Percentiles rank a stretch among this genome's conserved stretches.
Evolutionary conservation across 2,113 vertebrate species (phyloP).

Genomic region (Tragelaphus scriptus): DNA sequence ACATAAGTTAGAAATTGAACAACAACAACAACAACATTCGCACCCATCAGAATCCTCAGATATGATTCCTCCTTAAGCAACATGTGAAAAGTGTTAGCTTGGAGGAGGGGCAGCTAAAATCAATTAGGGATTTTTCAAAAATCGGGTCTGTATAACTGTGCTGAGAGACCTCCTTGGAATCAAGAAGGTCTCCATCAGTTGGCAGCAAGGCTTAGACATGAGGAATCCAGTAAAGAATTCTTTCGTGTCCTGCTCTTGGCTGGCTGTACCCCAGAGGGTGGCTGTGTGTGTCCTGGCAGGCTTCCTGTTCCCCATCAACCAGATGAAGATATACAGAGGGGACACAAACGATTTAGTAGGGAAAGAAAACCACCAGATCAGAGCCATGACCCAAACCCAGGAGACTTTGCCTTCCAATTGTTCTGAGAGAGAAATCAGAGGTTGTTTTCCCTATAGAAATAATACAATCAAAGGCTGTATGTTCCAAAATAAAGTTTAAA

Average conservation of each 20-base stretch:
- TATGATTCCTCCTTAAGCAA: neutral
- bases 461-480: neutral
- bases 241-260: neutral
- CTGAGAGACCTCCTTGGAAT: neutral
- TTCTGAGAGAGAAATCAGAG: neutral
- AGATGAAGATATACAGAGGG: neutral
- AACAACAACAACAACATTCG: neutral
- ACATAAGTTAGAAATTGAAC: neutral
- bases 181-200: neutral
- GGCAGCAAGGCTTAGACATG: neutral
- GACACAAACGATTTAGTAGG: neutral
- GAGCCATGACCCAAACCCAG: neutral
- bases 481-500: neutral
- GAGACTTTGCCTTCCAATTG: neutral
- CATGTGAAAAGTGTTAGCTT: neutral
- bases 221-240: neutral
- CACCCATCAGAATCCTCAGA: neutral
- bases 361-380: neutral
- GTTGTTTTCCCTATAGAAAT: neutral
- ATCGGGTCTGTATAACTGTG: neutral
- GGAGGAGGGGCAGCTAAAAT: neutral
- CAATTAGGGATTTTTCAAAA: neutral
- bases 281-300: neutral
- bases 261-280: neutral
- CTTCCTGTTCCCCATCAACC: neutral